Base-by-base conservation (phyloP, 2,888 invertebrate genomes). In the Tridacna gigas region DNA sequence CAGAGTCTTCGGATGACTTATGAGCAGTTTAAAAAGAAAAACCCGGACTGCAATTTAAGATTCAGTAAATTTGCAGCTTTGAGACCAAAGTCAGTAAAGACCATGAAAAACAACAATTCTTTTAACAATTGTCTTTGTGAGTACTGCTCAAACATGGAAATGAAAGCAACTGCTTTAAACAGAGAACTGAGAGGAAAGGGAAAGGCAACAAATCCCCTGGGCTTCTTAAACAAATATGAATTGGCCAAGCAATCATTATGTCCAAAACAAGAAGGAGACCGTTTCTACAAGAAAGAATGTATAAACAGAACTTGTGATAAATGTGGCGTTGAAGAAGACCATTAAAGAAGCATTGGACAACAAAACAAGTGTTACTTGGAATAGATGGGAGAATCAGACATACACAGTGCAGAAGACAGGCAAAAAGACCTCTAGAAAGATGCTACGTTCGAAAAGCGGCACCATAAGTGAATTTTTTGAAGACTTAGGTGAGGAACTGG, bases 401-500 rank as follows among this genome's bases (percentile, higher is more conserved):
- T 67, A 67, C 67, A 67, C 67, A 26, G 67, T n/a, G n/a, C n/a
- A 67, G 26, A 67, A 67, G 67, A 26, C 67, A 67, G 67, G 67
- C 11, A 67, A 67, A 28, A 67, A 67, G 67, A 67, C 25, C 15
- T 67, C 67, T 67, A n/a, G 56, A 48, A 74, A 74, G 56, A 74
- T 74, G 56, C 74, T 74, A 22, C 60, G 74, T 56, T 56, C 22
- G 56, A 74, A 74, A 74, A 26, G 25, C 26, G 15, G 26, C 51
- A n/a, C n/a, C 22, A 12, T 74, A n/a, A 22, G 56, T 20, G 25
- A 12, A 26, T 74, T 74, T 74, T 60, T 74, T 51, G 56, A 74
- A 25, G 74, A 74, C 9, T 51, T 74, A 25, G 20, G 74, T 48
- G 60, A 74, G 22, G 60, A 74, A 25, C 61, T 76, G 18, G 61